Percentiles rank a stretch among this genome's conserved stretches.
Evolutionary conservation across 2,797 vertebrate species (phyloP).

Genomic region (Parambassis ranga): DNA sequence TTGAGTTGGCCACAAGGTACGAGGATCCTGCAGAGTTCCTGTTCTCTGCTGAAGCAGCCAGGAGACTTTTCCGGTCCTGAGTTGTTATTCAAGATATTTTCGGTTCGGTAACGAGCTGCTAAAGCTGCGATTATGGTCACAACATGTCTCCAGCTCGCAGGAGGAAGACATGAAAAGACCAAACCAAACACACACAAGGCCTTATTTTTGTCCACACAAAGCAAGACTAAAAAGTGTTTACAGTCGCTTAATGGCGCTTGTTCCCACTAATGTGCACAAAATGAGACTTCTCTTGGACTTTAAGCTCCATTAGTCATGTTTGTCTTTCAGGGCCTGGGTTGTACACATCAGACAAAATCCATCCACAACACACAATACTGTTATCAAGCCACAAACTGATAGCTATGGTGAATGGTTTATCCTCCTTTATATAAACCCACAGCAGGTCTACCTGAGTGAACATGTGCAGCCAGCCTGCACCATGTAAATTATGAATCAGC

Average conservation of each 20-base stretch:
- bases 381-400: too few species aligned
- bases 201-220: conserved; percentile 7
- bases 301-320: conserved; percentile 10
- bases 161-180: neutral
- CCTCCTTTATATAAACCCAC: too few species aligned
- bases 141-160: conserved; percentile 12
- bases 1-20: conserved; percentile 20
- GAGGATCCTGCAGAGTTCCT: conserved; percentile 14
- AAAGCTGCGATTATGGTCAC: conserved; percentile 30
- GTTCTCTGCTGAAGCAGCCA: neutral
- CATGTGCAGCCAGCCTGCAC: neutral
- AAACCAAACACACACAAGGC: neutral
- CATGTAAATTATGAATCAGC: conserved; percentile 37
- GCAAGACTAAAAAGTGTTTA: neutral
- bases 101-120: conserved; percentile 33
- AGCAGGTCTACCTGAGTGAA: neutral
- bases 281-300: neutral
- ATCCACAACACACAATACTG: neutral
- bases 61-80: conserved; percentile 2
- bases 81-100: conserved; percentile 11
- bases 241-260: conserved; percentile 1
- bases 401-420: too few species aligned
- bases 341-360: too few species aligned
- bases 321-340: neutral
- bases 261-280: neutral